phyloP scores from a whole-genome alignment of 2,888 invertebrate species.

The Machimus rusticus region DNA sequence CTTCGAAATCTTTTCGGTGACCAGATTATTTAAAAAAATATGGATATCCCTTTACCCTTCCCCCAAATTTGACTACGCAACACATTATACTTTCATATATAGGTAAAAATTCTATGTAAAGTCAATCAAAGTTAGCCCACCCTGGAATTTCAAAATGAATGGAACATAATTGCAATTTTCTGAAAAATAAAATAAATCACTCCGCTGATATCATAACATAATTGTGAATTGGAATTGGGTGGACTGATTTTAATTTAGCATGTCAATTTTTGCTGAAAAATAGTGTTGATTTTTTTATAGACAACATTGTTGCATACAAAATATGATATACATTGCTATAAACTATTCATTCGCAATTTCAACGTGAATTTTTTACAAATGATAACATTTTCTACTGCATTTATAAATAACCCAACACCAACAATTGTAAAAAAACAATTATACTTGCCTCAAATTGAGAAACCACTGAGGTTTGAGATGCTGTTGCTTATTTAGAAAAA shows the following conservation, averaged over 20 bases:
- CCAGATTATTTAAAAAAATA: no score
- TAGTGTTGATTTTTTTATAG: background rate
- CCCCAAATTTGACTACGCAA: no score
- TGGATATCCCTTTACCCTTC: no score
- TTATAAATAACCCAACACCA: background rate
- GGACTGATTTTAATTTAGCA: no score
- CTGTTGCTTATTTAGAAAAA: conserved; percentile 35
- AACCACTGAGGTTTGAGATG: conserved; percentile 24
- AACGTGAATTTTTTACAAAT: background rate
- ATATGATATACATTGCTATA: background rate
- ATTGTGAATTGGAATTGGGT: no score
- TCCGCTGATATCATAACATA: no score
- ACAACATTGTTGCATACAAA: background rate
- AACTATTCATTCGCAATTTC: background rate
- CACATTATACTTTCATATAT: no score
- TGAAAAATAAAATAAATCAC: no score
- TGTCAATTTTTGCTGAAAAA: background rate
- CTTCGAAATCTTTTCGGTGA: no score
- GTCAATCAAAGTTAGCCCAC: no score
- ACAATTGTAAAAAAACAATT: background rate
- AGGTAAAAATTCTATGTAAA: no score
- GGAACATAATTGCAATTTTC: background rate
- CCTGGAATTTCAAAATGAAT: no score
- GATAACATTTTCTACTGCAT: background rate
- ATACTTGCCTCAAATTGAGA: conserved; percentile 29